Evolutionary conservation across 2,113 vertebrate genomes (phyloP).

Genomic region (Notiomystis cincta): DNA sequence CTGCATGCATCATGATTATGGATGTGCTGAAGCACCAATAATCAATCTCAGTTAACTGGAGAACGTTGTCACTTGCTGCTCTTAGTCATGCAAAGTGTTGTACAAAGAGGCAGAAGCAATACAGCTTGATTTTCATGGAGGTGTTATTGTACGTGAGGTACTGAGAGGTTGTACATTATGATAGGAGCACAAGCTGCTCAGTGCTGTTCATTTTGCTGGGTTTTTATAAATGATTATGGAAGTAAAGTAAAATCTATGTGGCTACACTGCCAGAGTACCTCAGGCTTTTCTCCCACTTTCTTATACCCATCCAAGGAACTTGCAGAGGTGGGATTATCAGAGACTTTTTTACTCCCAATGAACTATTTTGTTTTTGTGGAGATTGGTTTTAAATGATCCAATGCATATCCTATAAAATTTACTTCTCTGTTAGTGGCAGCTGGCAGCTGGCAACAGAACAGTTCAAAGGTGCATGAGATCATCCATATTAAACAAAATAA

Average conservation of each 20-base stretch:
- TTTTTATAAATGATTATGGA: not conserved
- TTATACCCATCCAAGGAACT: not conserved
- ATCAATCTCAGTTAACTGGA: constrained; percentile 51
- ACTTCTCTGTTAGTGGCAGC: not conserved
- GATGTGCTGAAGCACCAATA: constrained; percentile 13
- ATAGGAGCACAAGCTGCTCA: not conserved
- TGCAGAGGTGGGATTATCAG: not conserved
- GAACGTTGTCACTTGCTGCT: constrained; percentile 9
- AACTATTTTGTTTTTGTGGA: not conserved
- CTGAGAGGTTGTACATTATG: not conserved
- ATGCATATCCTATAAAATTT: not conserved
- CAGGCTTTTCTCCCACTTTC: not conserved
- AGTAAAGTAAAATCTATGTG: not conserved
- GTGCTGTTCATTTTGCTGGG: not conserved
- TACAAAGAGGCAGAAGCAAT: constrained; percentile 12
- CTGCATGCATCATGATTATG: constrained; percentile 15
- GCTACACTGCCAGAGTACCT: not conserved
- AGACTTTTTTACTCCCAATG: not conserved
- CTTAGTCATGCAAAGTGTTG: not conserved
- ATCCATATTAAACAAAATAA: constrained; percentile 7
- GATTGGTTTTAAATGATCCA: not conserved
- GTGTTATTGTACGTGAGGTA: not conserved
- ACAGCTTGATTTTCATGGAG: not conserved
- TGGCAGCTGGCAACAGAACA: not conserved
- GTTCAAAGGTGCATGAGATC: not conserved